Base-by-base conservation (phyloP, 2,888 invertebrate species). In the Tuta absoluta region DNA sequence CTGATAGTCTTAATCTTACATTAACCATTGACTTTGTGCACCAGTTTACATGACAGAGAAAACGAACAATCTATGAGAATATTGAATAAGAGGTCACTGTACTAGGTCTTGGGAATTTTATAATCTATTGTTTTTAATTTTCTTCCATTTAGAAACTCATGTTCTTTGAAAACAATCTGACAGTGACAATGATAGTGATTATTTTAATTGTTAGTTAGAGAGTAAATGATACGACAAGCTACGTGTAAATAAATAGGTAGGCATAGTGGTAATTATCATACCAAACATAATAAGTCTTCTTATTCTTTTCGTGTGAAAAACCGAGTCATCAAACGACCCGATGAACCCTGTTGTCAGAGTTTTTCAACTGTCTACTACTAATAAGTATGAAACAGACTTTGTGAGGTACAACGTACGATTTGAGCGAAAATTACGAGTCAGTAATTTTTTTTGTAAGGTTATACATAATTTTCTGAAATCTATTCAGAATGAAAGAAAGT, bases 21-120 rank as follows among this genome's bases (percentile, higher is more conserved):
- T 28, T 17, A 21, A 38, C 37, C 24, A 21, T 41, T 69, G 72
- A 66, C 71, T 71, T 71, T 72, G 72, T 64, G 56, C 57, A 69
- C 65, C 72, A 66, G 69, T 71, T 72, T 68, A 72, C 72, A 72
- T 63, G 66, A 53, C 57, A 65, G 69, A 72, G 71, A 71, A 70
- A 62, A 37, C 19, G 62, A 63, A 75, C 73, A 75, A 77, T 77
- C 68, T 14, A 75, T 77, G 77, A 53, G 75, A 75, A 71, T 21
- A 41, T 45, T 60, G 19, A 37, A 60, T 60, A 24, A 62, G 48
- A 62, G 62, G 62, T 49, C 62, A 62, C 24, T 62, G 62, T 24
- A 62, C 62, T 11, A 24, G 60, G 60, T 48, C 45, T 60, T 41
- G 48, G 11, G 33, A 56, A 17, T 33, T 5, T 33, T 10, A 33